phyloP scores from a whole-genome alignment of 2,888 invertebrate genomes.

The Fragum fragum region DNA sequence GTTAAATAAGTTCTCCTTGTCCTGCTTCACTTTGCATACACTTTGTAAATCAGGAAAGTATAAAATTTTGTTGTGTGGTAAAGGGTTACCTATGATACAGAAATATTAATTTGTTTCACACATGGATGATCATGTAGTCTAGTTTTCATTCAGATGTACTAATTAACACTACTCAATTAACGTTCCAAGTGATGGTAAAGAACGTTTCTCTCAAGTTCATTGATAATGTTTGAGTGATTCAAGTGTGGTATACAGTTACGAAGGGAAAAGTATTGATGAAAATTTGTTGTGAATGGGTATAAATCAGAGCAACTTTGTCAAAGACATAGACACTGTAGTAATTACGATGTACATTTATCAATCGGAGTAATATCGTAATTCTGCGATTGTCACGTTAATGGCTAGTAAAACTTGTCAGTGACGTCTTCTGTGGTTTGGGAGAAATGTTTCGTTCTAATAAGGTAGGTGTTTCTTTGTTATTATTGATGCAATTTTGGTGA shows the following conservation, averaged over 20 bases:
- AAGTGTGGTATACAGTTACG: not conserved
- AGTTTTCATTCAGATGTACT: not conserved
- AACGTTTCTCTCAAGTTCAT: not conserved
- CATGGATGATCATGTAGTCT: not conserved
- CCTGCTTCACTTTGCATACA: too few relatives aligned
- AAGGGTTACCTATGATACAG: not conserved
- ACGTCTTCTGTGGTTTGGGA: not conserved
- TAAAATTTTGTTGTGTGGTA: too few relatives aligned
- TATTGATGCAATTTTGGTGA: not conserved
- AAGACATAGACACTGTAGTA: not conserved
- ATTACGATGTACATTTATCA: not conserved
- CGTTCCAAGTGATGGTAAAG: too few relatives aligned
- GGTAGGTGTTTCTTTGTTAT: slow-evolving; percentile 5
- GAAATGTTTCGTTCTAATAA: slow-evolving; percentile 22
- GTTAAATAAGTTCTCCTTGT: too few relatives aligned
- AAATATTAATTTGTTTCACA: not conserved
- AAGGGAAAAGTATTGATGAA: not conserved
- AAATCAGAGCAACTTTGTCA: too few relatives aligned
- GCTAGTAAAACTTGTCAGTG: not conserved
- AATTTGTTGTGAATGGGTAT: too few relatives aligned
- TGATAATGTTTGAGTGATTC: not conserved
- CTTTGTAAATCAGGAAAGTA: too few relatives aligned
- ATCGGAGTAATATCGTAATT: slow-evolving; percentile 14
- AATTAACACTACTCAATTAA: not conserved
- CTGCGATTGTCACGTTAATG: slow-evolving; percentile 17